Base-by-base conservation (phyloP, 2,797 vertebrate species). In the Phrynocephalus guinanensis region DNA sequence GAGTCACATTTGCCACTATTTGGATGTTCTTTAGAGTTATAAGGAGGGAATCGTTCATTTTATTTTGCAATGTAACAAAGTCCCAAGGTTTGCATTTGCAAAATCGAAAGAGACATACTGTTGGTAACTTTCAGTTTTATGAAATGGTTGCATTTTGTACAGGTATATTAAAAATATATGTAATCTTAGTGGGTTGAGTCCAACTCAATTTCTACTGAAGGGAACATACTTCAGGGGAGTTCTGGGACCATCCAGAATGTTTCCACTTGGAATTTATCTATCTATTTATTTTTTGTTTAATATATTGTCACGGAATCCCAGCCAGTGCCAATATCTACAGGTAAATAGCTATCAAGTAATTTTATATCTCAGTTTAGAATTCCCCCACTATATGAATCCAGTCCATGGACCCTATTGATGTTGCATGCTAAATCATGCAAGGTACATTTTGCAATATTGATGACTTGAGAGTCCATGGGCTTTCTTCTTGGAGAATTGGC, bases 1-100 rank as follows among this genome's bases (percentile, higher is more conserved):
- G 63, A 88, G 33, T 87, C 89, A 79, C 6, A 26, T 88, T 91
- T 95, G 88, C 22, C 90, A 86, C 52, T 84, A 86, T 91, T 93
- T 92, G 70, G 73, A n/a, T 7, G 52, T 90, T 63, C 33, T 92
- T 90, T 84, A 93, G 93, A 50, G 90, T 72, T 48, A 72, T 89
- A 70, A 16, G 60, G 13, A 20, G 60, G 60, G 60, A 63, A 63
- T 68, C 5, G 89, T 38, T 63, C 83, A n/a, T 86, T 94, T 92
- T 94, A 83, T 94, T 95, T 93, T 82, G 71, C 84, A 68, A 52
- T 20, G 1, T 84, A 86, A 63, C 30, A 68, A 24, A 71, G 80
- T 24, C 28, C 30, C 77, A 93, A 87, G 38, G 84, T 82, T 68
- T 6, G 26, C 44, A 84, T 91, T 93, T 93, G 60, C 88, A 88